These are phyloP conservation scores for Monopterus albus DNA, from an alignment of 2,113 vertebrate species.

Conservation along the genomic window DNA sequence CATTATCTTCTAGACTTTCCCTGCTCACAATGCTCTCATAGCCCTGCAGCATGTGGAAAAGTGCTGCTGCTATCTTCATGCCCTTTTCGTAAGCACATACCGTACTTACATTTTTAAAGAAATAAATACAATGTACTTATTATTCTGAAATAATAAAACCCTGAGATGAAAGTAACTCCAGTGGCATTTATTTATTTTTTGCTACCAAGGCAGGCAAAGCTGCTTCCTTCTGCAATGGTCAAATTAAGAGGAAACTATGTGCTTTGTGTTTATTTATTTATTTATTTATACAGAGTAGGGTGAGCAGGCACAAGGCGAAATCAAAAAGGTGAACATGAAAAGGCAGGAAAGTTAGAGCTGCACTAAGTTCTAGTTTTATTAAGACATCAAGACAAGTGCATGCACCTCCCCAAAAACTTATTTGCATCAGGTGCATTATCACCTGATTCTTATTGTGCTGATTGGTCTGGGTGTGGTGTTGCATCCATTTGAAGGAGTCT, in stretches of 20 bases:
- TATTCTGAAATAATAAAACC: conserved; percentile 8
- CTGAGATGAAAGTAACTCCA: background rate
- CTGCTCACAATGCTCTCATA: background rate
- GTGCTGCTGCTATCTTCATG: background rate
- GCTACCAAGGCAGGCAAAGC: background rate
- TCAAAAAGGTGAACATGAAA: too few species aligned
- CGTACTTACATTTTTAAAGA: background rate
- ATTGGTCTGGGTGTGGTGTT: too few species aligned
- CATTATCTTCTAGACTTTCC: conserved; percentile 45
- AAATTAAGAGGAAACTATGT: background rate
- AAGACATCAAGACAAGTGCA: too few species aligned
- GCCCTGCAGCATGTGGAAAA: background rate
- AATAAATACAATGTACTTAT: background rate
- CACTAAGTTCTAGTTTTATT: too few species aligned
- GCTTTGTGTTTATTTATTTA: background rate
- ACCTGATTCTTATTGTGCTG: too few species aligned
- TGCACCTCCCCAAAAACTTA: too few species aligned
- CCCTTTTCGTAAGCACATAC: background rate
- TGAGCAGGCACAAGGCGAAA: too few species aligned
- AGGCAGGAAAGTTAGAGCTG: too few species aligned
- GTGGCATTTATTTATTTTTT: background rate
- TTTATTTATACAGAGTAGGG: too few species aligned
- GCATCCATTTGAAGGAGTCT: too few species aligned
- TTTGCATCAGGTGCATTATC: too few species aligned
- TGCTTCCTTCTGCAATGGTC: background rate